Conservation (phyloP, 2,797 vertebrate genomes). For the Phoxinus dragarum region DNA sequence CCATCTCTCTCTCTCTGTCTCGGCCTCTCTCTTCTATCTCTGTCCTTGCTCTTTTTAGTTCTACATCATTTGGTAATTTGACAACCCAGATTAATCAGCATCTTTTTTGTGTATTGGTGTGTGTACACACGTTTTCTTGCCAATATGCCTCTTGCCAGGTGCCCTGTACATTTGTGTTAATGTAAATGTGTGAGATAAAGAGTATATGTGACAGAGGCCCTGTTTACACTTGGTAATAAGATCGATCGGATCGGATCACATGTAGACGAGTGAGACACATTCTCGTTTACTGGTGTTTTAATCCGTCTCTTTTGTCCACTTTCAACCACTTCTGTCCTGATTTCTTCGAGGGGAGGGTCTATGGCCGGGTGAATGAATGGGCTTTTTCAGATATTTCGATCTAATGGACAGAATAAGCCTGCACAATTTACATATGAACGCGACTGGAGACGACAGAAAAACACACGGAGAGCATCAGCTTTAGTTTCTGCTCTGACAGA, state of each 20-base stretch:
- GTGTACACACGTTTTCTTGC: neutral
- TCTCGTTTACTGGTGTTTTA: neutral
- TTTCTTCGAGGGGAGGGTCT: neutral
- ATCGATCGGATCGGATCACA: neutral
- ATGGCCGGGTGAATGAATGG: neutral
- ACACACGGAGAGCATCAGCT: no score
- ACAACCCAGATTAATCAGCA: neutral
- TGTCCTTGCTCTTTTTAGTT: constrained; percentile 66
- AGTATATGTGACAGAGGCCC: constrained; percentile 18
- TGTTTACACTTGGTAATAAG: neutral
- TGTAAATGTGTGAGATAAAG: constrained; percentile 32
- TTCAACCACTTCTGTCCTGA: neutral
- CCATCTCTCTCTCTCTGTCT: constrained; percentile 35
- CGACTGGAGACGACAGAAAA: no score
- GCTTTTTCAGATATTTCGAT: neutral
- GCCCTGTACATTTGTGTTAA: constrained; percentile 8
- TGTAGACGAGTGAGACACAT: neutral
- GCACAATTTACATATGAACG: no score
- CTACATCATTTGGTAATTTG: constrained; percentile 48
- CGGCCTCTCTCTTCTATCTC: constrained; percentile 43
- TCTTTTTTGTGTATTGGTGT: constrained; percentile 4
- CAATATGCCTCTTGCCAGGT: neutral
- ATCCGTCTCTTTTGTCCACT: neutral
- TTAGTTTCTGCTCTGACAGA: no score
- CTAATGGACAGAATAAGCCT: neutral